Percentiles rank a stretch among this genome's conserved stretches.
Conservation (phyloP, 1,140 invertebrate species). For the Anagrus nilaparvatae region DNA sequence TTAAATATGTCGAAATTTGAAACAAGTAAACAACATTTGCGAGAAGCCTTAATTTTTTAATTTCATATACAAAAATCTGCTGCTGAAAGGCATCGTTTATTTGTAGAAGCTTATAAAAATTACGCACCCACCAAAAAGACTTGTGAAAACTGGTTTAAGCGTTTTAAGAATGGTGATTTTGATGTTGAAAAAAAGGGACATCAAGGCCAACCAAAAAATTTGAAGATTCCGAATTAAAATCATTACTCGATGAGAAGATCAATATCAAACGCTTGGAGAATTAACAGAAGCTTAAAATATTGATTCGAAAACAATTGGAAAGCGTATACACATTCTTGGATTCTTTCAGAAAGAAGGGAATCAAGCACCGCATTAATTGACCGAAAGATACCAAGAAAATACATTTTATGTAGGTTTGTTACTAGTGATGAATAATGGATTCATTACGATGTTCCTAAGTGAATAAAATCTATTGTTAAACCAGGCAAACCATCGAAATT, state of each 20-base stretch:
- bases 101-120: conserved; percentile 8
- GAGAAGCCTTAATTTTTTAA: conserved; percentile 6
- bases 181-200: conserved; percentile 15
- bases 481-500: too few relatives aligned
- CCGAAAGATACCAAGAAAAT: conserved; percentile 19
- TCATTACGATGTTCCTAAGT: too few relatives aligned
- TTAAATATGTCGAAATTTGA: conserved; percentile 10
- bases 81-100: conserved; percentile 7
- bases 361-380: conserved; percentile 23
- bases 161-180: conserved; percentile 15
- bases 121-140: conserved; percentile 4
- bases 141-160: conserved; percentile 9
- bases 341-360: conserved; percentile 22
- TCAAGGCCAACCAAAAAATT: conserved; percentile 13
- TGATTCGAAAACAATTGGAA: conserved; percentile 14
- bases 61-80: too few relatives aligned
- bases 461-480: too few relatives aligned
- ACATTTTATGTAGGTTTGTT: conserved; percentile 15
- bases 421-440: too few relatives aligned
- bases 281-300: conserved; percentile 17
- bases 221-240: conserved; percentile 18
- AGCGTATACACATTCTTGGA: conserved; percentile 18
- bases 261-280: conserved; percentile 19
- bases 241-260: conserved; percentile 20
- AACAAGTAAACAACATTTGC: conserved; percentile 10